Conservation (phyloP, 2,113 vertebrate species). For the Percina caprodes region DNA sequence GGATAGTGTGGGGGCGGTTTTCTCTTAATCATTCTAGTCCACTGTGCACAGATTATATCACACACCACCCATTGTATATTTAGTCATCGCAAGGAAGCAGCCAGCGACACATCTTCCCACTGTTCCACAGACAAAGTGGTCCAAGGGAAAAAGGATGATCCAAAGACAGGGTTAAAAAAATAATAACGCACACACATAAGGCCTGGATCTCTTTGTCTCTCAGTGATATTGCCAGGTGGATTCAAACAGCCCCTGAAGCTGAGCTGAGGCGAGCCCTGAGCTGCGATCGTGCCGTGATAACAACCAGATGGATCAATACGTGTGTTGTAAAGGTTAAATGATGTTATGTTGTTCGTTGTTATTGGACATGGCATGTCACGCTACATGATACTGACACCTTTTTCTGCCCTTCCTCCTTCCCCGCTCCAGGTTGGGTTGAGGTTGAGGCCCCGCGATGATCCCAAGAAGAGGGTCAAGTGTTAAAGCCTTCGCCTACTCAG, state of each 20-base stretch:
- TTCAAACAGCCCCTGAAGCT: slow-evolving; percentile 69
- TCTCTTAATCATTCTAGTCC: slow-evolving; percentile 72
- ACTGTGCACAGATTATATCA: slow-evolving; percentile 78
- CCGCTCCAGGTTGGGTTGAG: slow-evolving; percentile 53
- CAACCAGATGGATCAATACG: slow-evolving; percentile 84
- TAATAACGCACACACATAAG: slow-evolving; percentile 58
- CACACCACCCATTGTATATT: slow-evolving; percentile 72
- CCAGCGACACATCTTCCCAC: slow-evolving; percentile 63
- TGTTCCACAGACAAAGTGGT: slow-evolving; percentile 61
- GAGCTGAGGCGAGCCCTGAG: slow-evolving; percentile 75
- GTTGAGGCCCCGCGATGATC: slow-evolving; percentile 56
- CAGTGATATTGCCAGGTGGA: slow-evolving; percentile 67
- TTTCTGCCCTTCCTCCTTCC: slow-evolving; percentile 49
- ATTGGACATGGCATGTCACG: slow-evolving; percentile 78
- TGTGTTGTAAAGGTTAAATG: slow-evolving; percentile 89
- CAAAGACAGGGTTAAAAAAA: slow-evolving; percentile 71
- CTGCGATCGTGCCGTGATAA: slow-evolving; percentile 83
- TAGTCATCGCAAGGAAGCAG: slow-evolving; percentile 64
- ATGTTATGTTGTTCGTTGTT: slow-evolving; percentile 84
- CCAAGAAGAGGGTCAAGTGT: slow-evolving; percentile 64
- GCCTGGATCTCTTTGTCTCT: slow-evolving; percentile 77
- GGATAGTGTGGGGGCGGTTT: slow-evolving; percentile 51
- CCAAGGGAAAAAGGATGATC: slow-evolving; percentile 68
- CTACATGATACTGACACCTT: slow-evolving; percentile 80
- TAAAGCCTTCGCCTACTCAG: slow-evolving; percentile 20